Percentiles rank a stretch among this genome's conserved stretches.
Evolutionary conservation across 2,113 vertebrate species (phyloP).

Genomic region (Gobiocypris rarus): DNA sequence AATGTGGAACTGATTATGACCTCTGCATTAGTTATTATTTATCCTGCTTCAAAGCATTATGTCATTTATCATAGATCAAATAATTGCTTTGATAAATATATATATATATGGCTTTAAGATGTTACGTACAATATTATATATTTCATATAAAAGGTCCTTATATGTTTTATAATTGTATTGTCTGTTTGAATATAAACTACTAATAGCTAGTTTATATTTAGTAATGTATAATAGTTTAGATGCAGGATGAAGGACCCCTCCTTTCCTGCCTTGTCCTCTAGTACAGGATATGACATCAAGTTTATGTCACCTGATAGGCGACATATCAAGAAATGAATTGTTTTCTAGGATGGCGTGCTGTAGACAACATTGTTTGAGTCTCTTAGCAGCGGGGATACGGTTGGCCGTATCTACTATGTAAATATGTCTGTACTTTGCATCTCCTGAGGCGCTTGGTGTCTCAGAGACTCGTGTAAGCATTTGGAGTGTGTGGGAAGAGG

Average conservation of each 20-base stretch:
- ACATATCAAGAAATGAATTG: conserved; percentile 1
- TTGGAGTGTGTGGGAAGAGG: conserved; percentile 24
- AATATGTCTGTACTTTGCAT: conserved; percentile 60
- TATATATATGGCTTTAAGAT: too few relatives aligned
- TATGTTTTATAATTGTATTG: too few relatives aligned
- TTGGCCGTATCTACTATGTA: conserved; percentile 51
- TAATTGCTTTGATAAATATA: too few relatives aligned
- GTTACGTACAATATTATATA: too few relatives aligned
- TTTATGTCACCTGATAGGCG: conserved; percentile 29
- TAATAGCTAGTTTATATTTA: too few relatives aligned
- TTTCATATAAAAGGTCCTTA: too few relatives aligned
- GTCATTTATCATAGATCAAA: too few relatives aligned
- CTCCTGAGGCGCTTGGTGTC: conserved; percentile 26
- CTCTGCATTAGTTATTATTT: too few relatives aligned
- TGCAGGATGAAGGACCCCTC: conserved; percentile 55
- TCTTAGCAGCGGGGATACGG: not conserved
- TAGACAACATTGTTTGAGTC: conserved; percentile 17
- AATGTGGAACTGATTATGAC: too few relatives aligned
- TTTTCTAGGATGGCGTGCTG: not conserved
- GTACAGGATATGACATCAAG: conserved; percentile 67
- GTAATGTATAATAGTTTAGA: conserved; percentile 56
- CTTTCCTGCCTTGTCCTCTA: conserved; percentile 68
- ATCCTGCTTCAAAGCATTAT: too few relatives aligned
- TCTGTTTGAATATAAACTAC: too few relatives aligned
- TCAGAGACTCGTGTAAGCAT: conserved; percentile 39